phyloP scores from a whole-genome alignment of 1,140 invertebrate genomes.

The Temnothorax nylanderi region DNA sequence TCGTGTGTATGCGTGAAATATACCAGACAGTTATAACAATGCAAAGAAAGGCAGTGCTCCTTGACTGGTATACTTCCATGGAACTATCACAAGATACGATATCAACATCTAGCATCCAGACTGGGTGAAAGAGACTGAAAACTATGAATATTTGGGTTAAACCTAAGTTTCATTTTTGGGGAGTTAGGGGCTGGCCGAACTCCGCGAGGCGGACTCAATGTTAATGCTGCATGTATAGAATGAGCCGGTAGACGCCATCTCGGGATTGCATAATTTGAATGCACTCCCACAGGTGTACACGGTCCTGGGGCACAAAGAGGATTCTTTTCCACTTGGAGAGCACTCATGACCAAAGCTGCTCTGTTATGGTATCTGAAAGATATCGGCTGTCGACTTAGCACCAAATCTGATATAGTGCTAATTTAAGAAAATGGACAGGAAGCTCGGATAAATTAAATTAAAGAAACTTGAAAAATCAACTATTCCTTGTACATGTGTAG shows the following conservation, averaged over 20 bases:
- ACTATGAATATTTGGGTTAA: constrained; percentile 81
- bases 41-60: constrained; percentile 42
- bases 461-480: neutral
- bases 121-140: constrained; percentile 79
- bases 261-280: constrained; percentile 83
- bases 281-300: constrained; percentile 85
- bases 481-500: neutral
- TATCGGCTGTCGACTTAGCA: constrained; percentile 82
- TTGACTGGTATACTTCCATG: constrained; percentile 65
- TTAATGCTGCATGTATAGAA: constrained; percentile 85
- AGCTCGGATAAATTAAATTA: neutral
- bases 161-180: constrained; percentile 97
- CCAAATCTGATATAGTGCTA: constrained; percentile 64
- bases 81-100: constrained; percentile 72
- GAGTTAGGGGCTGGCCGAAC: constrained; percentile 90
- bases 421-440: constrained; percentile 47
- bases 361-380: constrained; percentile 94
- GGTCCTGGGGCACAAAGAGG: constrained; percentile 95
- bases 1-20: constrained; percentile 63
- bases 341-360: constrained; percentile 96
- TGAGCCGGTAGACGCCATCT: constrained; percentile 86
- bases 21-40: constrained; percentile 62
- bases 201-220: constrained; percentile 84
- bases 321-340: constrained; percentile 96
- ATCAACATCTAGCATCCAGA: constrained; percentile 84